phyloP scores from a whole-genome alignment of 2,797 vertebrate species.

The Denticeps clupeoides region DNA sequence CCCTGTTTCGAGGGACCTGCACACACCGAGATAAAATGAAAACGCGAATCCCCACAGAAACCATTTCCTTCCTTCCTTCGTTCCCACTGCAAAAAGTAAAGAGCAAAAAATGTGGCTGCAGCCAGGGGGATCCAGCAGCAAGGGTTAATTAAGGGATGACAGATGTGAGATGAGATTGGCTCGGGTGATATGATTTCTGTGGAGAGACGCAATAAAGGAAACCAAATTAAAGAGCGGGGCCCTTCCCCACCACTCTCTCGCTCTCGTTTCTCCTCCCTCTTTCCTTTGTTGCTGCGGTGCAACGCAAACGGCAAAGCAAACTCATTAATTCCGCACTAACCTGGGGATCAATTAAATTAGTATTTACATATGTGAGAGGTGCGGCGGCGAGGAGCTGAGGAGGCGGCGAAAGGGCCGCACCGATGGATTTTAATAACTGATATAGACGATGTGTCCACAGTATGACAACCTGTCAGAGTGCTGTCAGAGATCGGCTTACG shows the following conservation, averaged over 20 bases:
- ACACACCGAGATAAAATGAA: too few species aligned
- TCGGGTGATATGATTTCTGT: constrained; percentile 53
- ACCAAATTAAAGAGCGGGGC: constrained; percentile 44
- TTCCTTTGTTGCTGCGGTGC: too few species aligned
- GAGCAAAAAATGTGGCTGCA: neutral
- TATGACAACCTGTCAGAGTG: constrained; percentile 22
- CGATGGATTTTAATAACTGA: constrained; percentile 33
- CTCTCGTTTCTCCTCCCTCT: too few species aligned
- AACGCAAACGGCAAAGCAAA: constrained; percentile 32
- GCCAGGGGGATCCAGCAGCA: constrained; percentile 11
- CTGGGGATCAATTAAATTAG: constrained; percentile 50
- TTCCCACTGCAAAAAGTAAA: too few species aligned
- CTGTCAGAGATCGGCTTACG: constrained; percentile 17
- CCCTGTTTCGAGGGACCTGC: too few species aligned
- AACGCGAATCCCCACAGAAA: neutral
- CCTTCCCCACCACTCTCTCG: constrained; percentile 25
- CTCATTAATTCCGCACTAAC: constrained; percentile 58
- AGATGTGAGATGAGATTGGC: constrained; percentile 50
- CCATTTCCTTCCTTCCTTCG: neutral
- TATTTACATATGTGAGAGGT: constrained; percentile 51
- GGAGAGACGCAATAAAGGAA: constrained; percentile 42
- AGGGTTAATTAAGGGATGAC: constrained; percentile 48
- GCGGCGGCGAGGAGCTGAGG: constrained; percentile 30
- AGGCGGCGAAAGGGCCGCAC: constrained; percentile 1
- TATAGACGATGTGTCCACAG: constrained; percentile 17